These are phyloP conservation scores for Melikaiella ostensackeni DNA, from an alignment of 2,888 invertebrate species.

Conservation along the genomic window DNA sequence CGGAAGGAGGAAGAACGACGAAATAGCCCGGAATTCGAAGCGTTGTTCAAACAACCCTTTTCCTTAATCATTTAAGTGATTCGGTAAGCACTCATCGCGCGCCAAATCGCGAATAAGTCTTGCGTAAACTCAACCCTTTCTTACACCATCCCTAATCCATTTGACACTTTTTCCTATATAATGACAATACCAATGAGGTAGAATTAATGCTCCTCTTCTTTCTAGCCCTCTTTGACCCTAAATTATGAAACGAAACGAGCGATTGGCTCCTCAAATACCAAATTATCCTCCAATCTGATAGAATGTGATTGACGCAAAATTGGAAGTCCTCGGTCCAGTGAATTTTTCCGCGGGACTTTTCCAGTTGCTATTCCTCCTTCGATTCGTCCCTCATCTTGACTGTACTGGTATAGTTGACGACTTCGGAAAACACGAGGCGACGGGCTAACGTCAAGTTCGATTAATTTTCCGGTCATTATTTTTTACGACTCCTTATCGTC, in stretches of 20 bases:
- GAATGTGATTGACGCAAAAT: conserved; percentile 1
- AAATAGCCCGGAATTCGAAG: conserved; percentile 67
- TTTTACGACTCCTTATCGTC: conserved; percentile 67
- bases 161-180: conserved; percentile 64
- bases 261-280: not conserved
- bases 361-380: conserved; percentile 44
- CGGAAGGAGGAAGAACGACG: conserved; percentile 62
- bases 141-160: conserved; percentile 56
- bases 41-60: conserved; percentile 77
- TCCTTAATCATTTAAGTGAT: conserved; percentile 77
- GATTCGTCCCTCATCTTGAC: conserved; percentile 43
- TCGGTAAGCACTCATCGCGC: conserved; percentile 72
- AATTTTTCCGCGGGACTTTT: not conserved
- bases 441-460: conserved; percentile 72
- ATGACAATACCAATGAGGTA: conserved; percentile 62
- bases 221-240: conserved; percentile 40
- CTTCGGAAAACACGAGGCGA: conserved; percentile 67
- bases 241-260: not conserved
- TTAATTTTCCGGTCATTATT: conserved; percentile 77
- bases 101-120: conserved; percentile 69
- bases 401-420: conserved; percentile 63
- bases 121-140: conserved; percentile 70
- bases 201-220: conserved; percentile 60
- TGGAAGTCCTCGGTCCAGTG: not conserved
- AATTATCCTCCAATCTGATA: not conserved